These are phyloP conservation scores for Synanthedon tipuliformis DNA, from an alignment of 2,888 invertebrate genomes.

Conservation along the genomic window DNA sequence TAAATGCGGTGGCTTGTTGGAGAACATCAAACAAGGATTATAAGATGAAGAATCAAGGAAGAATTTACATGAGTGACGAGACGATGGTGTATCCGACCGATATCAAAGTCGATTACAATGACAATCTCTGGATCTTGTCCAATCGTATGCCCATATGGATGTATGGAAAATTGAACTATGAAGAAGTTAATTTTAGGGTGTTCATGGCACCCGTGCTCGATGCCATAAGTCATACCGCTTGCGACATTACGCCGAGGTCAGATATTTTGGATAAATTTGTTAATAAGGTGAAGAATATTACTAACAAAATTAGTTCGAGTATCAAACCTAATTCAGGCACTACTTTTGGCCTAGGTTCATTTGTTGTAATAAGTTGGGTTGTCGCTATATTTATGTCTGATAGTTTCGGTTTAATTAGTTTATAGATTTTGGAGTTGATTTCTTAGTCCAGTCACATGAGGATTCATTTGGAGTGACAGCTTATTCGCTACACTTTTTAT, in stretches of 20 bases:
- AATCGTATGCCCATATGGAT: conserved; percentile 79
- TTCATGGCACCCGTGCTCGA: conserved; percentile 76
- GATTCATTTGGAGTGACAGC: no score
- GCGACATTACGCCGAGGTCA: conserved; percentile 71
- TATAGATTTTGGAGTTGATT: no score
- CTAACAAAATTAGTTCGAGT: conserved; percentile 33
- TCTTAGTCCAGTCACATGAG: no score
- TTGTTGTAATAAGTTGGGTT: conserved; percentile 24
- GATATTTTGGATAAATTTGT: conserved; percentile 68
- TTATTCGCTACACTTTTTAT: no score
- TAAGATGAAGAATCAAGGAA: conserved; percentile 76
- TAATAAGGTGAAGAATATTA: conserved; percentile 60
- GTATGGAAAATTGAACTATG: conserved; percentile 72
- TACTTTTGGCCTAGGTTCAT: conserved; percentile 19
- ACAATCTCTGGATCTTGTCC: conserved; percentile 80
- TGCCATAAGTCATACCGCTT: conserved; percentile 78
- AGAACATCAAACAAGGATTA: conserved; percentile 76
- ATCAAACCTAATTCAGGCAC: conserved; percentile 29
- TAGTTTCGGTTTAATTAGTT: no score
- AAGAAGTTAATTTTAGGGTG: conserved; percentile 78
- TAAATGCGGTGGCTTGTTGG: conserved; percentile 85
- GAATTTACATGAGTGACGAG: conserved; percentile 76
- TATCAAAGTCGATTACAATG: conserved; percentile 78
- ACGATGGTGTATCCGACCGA: conserved; percentile 84
- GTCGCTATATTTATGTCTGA: conserved; percentile 3